Percentiles rank a stretch among this genome's conserved stretches.
Evolutionary conservation across 1,140 invertebrate genomes (phyloP).

Genomic region (Scaptomyza graminum): DNA sequence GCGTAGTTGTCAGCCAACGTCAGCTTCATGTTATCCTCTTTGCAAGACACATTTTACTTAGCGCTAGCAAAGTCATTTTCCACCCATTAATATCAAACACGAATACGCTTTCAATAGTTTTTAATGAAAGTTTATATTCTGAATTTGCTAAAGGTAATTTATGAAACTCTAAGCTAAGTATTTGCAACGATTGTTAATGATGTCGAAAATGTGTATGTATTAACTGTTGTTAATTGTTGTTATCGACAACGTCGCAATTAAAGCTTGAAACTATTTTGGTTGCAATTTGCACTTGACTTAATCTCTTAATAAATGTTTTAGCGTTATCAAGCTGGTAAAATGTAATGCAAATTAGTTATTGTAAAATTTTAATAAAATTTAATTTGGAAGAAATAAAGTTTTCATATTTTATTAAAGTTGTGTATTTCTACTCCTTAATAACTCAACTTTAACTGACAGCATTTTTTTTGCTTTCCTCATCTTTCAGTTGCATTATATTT

Average conservation of each 20-base stretch:
- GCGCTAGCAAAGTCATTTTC: conserved; percentile 2
- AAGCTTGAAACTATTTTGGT: not conserved
- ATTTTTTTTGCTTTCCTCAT: not conserved
- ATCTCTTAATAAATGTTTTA: not conserved
- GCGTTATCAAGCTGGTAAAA: not conserved
- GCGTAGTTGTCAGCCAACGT: not conserved
- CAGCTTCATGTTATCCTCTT: conserved; percentile 3
- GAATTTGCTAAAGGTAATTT: not conserved
- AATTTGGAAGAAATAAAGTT: too few species aligned
- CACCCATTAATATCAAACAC: conserved; percentile 6
- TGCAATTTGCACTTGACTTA: not conserved
- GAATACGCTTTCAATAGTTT: not conserved
- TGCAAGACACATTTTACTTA: too few species aligned
- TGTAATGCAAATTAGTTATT: too few species aligned
- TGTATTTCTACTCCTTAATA: not conserved
- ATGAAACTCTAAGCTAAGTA: not conserved
- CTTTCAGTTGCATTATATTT: not conserved
- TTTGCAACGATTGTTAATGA: not conserved
- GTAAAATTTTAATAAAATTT: too few species aligned
- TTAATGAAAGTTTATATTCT: too few species aligned
- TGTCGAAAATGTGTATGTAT: not conserved
- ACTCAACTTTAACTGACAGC: too few species aligned
- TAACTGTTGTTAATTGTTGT: not conserved
- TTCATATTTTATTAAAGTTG: not conserved
- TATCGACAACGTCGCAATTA: not conserved